A percentile compares a stretch with the other conserved stretches of the same genome.
These are phyloP conservation scores for Drosophila fuyamai DNA, from an alignment of 1,140 invertebrate genomes.

Conservation along the genomic window DNA sequence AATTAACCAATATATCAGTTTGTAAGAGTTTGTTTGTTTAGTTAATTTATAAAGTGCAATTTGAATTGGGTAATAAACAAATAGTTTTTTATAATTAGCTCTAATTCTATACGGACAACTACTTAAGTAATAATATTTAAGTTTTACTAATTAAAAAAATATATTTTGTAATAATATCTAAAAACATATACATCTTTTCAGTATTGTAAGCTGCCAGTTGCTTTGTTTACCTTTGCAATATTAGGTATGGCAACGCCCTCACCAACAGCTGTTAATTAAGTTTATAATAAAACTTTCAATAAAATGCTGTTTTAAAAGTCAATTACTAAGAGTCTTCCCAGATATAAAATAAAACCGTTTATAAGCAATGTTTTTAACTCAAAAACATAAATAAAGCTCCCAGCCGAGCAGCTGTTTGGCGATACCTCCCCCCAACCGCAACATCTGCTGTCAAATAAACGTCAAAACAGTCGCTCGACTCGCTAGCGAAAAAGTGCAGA, in stretches of 20 bases:
- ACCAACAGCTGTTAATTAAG: conserved; percentile 6
- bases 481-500: conserved; percentile 30
- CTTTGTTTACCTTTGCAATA: not conserved
- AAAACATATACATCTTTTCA: not conserved
- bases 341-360: not conserved
- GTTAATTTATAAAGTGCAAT: too few relatives aligned
- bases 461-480: conserved; percentile 62
- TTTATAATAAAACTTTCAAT: not conserved
- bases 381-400: not conserved
- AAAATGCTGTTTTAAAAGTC: not conserved
- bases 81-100: too few relatives aligned
- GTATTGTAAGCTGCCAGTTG: not conserved
- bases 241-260: not conserved
- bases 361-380: not conserved
- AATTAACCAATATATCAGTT: not conserved
- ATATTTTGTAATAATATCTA: too few relatives aligned
- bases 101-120: too few relatives aligned
- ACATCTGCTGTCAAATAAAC: conserved; percentile 59
- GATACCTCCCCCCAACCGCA: not conserved
- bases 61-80: too few relatives aligned
- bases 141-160: too few relatives aligned
- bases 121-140: too few relatives aligned
- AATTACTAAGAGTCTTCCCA: too few relatives aligned
- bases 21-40: too few relatives aligned
- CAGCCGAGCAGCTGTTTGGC: conserved; percentile 26